Conservation (phyloP, 1,140 invertebrate genomes). For the Telenomus remus region DNA sequence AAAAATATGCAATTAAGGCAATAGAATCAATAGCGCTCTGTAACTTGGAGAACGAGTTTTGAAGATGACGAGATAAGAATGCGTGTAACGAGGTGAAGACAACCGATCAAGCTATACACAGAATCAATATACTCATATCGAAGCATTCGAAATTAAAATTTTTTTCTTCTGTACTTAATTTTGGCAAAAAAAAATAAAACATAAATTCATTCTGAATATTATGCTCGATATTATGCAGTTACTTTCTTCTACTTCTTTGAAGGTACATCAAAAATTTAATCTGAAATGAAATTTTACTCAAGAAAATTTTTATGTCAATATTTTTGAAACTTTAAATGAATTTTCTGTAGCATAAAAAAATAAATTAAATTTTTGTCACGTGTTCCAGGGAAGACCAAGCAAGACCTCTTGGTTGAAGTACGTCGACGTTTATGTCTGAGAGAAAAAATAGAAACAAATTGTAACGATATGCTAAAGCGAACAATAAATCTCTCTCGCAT, state of each 20-base stretch:
- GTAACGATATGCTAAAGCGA: conserved; percentile 28
- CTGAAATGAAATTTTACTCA: no score
- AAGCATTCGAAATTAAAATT: not conserved
- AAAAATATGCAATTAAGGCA: conserved; percentile 21
- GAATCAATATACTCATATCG: conserved; percentile 27
- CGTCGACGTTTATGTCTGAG: not conserved
- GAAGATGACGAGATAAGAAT: conserved; percentile 55
- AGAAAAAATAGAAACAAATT: conserved; percentile 20
- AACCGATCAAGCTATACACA: conserved; percentile 24
- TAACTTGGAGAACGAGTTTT: conserved; percentile 47
- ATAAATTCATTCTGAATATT: no score
- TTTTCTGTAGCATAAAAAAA: no score
- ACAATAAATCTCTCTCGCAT: conserved; percentile 30
- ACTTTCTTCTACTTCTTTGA: no score
- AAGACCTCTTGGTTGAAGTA: conserved; percentile 2
- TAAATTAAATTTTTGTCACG: no score
- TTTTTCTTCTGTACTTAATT: not conserved
- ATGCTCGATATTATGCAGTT: no score
- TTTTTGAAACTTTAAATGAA: no score
- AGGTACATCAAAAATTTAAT: no score
- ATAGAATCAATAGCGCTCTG: conserved; percentile 32
- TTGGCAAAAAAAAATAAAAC: no score
- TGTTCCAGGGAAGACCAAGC: no score
- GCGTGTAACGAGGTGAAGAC: conserved; percentile 50
- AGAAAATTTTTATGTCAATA: no score